Conservation (phyloP, 2,113 vertebrate species). For the human (Homo sapiens) region GRCh38 chr3:169307501-169308000, state of each 20-base stretch:
- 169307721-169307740: background rate
- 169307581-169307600: background rate
- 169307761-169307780: no score
- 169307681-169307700: background rate
- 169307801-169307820: background rate
- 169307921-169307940: background rate
- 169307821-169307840: background rate
- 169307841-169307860: background rate
- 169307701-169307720: background rate
- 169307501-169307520: no score
- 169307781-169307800: background rate
- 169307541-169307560: no score
- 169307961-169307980: background rate
- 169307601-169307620: background rate
- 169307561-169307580: no score
- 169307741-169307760: background rate
- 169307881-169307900: background rate
- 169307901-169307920: background rate
- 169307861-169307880: background rate
- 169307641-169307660: background rate
- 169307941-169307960: background rate
- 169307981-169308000: background rate
- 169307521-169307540: no score
- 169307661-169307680: background rate
- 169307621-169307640: background rate